Percentiles rank a stretch among this genome's conserved stretches.
phyloP scores from a whole-genome alignment of 2,113 vertebrate genomes.

The Tonatia bakeri region DNA sequence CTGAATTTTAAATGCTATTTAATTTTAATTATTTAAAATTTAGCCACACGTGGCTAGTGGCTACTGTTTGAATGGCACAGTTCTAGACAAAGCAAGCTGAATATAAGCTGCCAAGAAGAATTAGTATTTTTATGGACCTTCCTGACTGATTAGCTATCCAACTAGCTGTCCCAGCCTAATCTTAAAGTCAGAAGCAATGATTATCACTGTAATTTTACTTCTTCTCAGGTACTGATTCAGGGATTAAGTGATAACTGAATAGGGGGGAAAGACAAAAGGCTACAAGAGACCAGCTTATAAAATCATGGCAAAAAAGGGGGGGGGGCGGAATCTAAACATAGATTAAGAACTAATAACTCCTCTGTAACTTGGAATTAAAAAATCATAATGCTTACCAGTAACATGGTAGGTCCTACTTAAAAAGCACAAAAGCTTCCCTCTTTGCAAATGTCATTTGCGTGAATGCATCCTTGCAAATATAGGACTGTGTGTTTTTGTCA shows the following conservation, averaged over 20 bases:
- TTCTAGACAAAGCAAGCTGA: conserved; percentile 5
- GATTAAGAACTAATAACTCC: not conserved
- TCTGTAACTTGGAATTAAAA: not conserved
- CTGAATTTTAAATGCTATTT: conserved; percentile 11
- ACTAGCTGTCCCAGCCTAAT: not conserved
- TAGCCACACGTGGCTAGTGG: not conserved
- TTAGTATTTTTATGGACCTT: not conserved
- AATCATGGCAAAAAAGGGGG: not conserved
- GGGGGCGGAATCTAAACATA: not conserved
- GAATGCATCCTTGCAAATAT: not conserved
- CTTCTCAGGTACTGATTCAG: not conserved
- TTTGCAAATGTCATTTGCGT: not conserved
- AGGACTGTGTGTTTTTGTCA: not conserved
- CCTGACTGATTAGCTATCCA: not conserved
- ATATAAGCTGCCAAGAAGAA: not conserved
- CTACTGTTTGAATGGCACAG: not conserved
- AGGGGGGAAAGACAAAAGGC: not conserved
- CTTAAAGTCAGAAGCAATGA: conserved; percentile 28
- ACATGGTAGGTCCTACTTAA: not conserved
- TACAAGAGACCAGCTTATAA: conserved; percentile 42
- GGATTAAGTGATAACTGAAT: not conserved
- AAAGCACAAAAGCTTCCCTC: not conserved
- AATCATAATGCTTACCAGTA: not conserved
- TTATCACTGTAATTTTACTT: not conserved
- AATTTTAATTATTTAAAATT: conserved; percentile 41